phyloP scores from a whole-genome alignment of 2,797 vertebrate genomes.

The Cryptoprocta ferox region DNA sequence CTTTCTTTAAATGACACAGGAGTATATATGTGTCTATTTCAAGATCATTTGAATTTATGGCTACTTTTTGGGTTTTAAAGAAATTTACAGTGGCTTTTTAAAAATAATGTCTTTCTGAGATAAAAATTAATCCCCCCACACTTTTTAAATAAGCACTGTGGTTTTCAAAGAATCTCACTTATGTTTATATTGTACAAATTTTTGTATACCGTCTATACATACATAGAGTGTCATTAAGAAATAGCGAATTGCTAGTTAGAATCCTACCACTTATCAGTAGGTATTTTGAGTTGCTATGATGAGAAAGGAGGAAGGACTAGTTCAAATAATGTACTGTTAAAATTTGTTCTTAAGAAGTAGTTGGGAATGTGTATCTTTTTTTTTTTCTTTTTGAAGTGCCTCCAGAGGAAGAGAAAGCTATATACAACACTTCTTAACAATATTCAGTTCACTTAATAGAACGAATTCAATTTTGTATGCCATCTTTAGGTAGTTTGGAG shows the following conservation, averaged over 20 bases:
- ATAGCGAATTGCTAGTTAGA: not conserved
- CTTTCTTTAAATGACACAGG: not conserved
- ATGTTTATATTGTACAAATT: not conserved
- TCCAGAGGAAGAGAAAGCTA: not conserved
- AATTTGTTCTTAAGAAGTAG: not conserved
- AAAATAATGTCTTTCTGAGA: not conserved
- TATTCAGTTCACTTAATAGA: not conserved
- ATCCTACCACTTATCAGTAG: not conserved
- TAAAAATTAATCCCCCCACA: not conserved
- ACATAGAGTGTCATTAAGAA: not conserved
- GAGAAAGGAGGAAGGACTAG: not conserved
- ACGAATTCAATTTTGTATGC: not conserved
- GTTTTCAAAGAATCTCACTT: not conserved
- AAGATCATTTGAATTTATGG: slow-evolving; percentile 18
- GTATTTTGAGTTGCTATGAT: not conserved
- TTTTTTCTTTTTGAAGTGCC: not conserved
- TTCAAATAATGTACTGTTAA: not conserved
- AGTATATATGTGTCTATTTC: slow-evolving; percentile 6
- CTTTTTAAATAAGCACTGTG: not conserved
- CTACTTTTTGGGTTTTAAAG: not conserved
- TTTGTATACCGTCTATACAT: not conserved
- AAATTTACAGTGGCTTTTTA: slow-evolving; percentile 13
- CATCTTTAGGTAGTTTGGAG: not conserved
- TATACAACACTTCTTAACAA: not conserved
- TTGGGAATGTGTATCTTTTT: not conserved